Base-by-base conservation (phyloP, 2,113 vertebrate species). In the Gallinago undulata region DNA sequence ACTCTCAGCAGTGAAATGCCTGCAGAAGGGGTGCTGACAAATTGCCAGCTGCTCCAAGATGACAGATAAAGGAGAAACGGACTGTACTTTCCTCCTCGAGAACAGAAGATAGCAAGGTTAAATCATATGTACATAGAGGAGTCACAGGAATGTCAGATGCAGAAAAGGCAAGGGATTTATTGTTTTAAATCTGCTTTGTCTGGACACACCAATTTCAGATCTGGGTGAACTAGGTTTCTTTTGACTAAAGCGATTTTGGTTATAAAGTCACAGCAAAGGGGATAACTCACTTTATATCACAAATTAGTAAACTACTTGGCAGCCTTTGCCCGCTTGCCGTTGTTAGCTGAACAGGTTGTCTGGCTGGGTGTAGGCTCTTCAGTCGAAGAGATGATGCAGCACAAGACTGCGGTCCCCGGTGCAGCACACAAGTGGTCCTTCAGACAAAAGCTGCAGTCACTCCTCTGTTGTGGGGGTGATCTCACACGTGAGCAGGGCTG, bases 51-150 rank as follows among this genome's bases (percentile, higher is more conserved):
- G 91, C 84, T 93, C 87, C 78, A 50, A 84, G 53, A 50, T 83
- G 90, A 90, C 90, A 88, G 55, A 91, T 55, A 91, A 59, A 80
- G 87, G 55, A 96, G 90, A 81, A 94, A 80, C 3, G 82, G 92
- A 16, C 93, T 88, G 68, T 25, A 85, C 90, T 95, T 90, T 95
- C 80, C 90, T 88, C 68, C 90, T 77, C 78, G 63, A 74, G 79
- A 94, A 67, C 17, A 82, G 69, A 73, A 19, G 39, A 91, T 43
- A 75, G 75, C 64, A 87, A 96, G 90, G 90, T 91, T 88, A 94
- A 96, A 94, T 83, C 85, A 59, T 2, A 1, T 33, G 63, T 35
- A 63, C 1, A 1, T 2, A 60, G 55, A 75, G 56, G 51, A 93
- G 37, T 67, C 59, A 75, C 79, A 86, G 48, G 51, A 72, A 45